phyloP scores from a whole-genome alignment of 2,888 invertebrate species.

The Athripsodes cinereus region DNA sequence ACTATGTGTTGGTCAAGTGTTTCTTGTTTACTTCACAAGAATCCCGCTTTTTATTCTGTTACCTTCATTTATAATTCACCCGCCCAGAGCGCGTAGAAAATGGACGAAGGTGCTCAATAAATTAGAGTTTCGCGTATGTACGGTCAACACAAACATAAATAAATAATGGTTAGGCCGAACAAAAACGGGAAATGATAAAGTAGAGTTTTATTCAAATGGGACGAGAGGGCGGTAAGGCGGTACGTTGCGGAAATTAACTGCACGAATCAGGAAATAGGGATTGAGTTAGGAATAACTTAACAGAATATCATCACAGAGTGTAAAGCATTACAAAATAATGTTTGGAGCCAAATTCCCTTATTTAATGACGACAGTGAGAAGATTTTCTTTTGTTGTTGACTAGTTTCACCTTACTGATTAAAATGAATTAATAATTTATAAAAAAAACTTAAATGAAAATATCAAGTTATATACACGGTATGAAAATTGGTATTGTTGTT shows the following conservation, averaged over 20 bases:
- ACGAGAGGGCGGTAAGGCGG: conserved; percentile 3
- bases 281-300: conserved; percentile 8
- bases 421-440: no score
- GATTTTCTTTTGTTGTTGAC: no score
- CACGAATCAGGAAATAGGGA: conserved; percentile 26
- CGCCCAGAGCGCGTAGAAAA: conserved; percentile 10
- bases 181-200: conserved; percentile 27
- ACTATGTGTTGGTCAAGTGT: neutral
- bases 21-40: neutral
- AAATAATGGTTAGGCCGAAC: conserved; percentile 24
- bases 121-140: conserved; percentile 19
- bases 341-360: no score
- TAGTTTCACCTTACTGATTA: no score
- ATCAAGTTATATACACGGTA: no score
- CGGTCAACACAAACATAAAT: conserved; percentile 27
- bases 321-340: no score
- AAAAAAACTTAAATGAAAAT: no score
- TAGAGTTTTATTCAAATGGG: conserved; percentile 27
- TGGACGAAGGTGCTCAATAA: conserved; percentile 22
- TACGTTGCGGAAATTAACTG: conserved; percentile 24
- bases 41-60: neutral
- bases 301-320: neutral
- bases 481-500: no score
- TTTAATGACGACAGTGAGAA: no score
- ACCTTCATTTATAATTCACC: conserved; percentile 19